Conservation (phyloP, 2,888 invertebrate species). For the Drosophila demipolita region DNA sequence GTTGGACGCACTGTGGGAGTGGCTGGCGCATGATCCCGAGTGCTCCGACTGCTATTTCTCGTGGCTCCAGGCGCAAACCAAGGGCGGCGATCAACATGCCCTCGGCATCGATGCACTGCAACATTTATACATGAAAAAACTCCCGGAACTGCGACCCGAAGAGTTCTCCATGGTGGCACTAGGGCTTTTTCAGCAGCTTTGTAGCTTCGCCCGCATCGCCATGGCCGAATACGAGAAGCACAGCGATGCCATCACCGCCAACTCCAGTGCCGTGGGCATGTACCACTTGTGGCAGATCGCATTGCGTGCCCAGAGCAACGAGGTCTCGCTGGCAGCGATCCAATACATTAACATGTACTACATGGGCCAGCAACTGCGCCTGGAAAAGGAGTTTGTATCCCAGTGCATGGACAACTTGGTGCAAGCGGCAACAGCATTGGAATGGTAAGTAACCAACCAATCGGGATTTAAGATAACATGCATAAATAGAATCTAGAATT, state of each 20-base stretch:
- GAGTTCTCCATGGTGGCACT: conserved; percentile 96
- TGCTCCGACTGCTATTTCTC: conserved; percentile 97
- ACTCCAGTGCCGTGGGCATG: conserved; percentile 92
- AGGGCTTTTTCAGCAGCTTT: conserved; percentile 95
- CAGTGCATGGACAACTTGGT: conserved; percentile 97
- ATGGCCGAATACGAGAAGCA: conserved; percentile 88
- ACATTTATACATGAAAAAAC: conserved; percentile 94
- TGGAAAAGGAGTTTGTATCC: conserved; percentile 96
- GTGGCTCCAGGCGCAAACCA: conserved; percentile 96
- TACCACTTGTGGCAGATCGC: conserved; percentile 98
- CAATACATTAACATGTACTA: conserved; percentile 97
- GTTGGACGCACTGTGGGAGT: conserved; percentile 96
- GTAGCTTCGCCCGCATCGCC: conserved; percentile 93
- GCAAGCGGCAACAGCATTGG: conserved; percentile 91
- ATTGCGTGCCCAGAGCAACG: conserved; percentile 94
- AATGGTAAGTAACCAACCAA: conserved; percentile 72
- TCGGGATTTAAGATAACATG: background rate
- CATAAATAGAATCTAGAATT: background rate
- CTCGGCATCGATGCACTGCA: conserved; percentile 94
- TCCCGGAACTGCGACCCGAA: conserved; percentile 95
- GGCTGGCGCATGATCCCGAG: conserved; percentile 93
- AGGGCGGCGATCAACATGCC: conserved; percentile 96
- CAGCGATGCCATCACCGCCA: conserved; percentile 80
- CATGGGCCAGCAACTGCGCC: conserved; percentile 95
- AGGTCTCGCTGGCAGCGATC: conserved; percentile 97